phyloP scores from a whole-genome alignment of 2,113 vertebrate genomes.

The Dunckerocampus dactyliophorus region DNA sequence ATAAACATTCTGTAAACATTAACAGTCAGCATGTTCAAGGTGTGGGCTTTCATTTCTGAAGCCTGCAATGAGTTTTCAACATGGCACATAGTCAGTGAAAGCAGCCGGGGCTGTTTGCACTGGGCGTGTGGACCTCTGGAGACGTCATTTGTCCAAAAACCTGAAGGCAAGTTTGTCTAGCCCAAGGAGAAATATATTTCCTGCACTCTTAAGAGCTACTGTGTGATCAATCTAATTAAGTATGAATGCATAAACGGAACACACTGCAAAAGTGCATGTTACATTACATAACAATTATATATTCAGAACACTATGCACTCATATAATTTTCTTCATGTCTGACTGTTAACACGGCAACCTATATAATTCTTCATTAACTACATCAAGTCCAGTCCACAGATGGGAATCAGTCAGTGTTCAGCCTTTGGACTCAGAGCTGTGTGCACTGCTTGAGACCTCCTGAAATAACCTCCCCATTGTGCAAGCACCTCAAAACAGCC shows the following conservation, averaged over 20 bases:
- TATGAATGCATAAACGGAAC: no score
- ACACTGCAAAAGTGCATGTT: no score
- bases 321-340: not conserved
- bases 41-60: not conserved
- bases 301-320: no score
- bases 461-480: slow-evolving; percentile 58
- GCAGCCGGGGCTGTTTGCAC: slow-evolving; percentile 10
- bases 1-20: slow-evolving; percentile 7
- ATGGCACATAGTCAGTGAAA: not conserved
- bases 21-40: not conserved
- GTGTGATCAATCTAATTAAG: no score
- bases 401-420: not conserved
- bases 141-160: slow-evolving; percentile 13
- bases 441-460: slow-evolving; percentile 48
- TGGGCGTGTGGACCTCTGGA: not conserved
- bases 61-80: not conserved
- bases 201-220: no score
- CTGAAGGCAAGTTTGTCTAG: not conserved
- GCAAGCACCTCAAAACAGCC: slow-evolving; percentile 48
- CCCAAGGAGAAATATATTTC: no score
- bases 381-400: not conserved
- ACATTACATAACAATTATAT: no score
- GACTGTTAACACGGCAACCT: not conserved
- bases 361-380: not conserved
- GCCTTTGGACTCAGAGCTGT: slow-evolving; percentile 37